These are phyloP conservation scores for Smithornis capensis DNA, from an alignment of 2,113 vertebrate species.

Conservation along the genomic window DNA sequence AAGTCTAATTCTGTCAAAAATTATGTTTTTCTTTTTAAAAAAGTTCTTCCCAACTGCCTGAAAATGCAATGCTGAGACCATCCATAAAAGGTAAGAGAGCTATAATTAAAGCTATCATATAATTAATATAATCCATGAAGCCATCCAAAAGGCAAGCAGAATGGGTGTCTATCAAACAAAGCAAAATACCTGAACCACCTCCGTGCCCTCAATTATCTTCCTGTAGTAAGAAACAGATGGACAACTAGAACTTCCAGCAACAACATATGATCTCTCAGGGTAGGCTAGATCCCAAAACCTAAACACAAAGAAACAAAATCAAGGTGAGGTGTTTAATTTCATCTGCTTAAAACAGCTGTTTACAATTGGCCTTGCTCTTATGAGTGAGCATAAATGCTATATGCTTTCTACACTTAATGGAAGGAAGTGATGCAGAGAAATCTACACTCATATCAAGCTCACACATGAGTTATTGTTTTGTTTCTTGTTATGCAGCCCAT, in stretches of 20 bases:
- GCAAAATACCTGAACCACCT: constrained; percentile 90
- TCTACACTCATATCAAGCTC: neutral
- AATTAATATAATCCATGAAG: neutral
- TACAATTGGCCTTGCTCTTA: neutral
- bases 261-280: constrained; percentile 92
- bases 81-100: neutral
- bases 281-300: constrained; percentile 99
- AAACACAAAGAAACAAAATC: neutral
- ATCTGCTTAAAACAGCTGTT: neutral
- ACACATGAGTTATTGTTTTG: neutral
- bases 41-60: neutral
- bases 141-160: neutral
- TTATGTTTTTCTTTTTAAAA: neutral
- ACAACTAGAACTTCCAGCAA: constrained; percentile 86
- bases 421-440: neutral
- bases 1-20: neutral
- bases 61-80: neutral
- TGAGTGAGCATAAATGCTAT: neutral
- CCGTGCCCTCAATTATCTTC: constrained; percentile 97
- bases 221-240: constrained; percentile 93
- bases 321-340: neutral
- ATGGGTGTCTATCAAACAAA: neutral
- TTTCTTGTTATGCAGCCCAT: neutral
- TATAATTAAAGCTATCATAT: neutral
- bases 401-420: neutral